Percentiles rank a stretch among this genome's conserved stretches.
Evolutionary conservation across 2,888 invertebrate genomes (phyloP).

Genomic region (Nematopogon swammerdamellus): DNA sequence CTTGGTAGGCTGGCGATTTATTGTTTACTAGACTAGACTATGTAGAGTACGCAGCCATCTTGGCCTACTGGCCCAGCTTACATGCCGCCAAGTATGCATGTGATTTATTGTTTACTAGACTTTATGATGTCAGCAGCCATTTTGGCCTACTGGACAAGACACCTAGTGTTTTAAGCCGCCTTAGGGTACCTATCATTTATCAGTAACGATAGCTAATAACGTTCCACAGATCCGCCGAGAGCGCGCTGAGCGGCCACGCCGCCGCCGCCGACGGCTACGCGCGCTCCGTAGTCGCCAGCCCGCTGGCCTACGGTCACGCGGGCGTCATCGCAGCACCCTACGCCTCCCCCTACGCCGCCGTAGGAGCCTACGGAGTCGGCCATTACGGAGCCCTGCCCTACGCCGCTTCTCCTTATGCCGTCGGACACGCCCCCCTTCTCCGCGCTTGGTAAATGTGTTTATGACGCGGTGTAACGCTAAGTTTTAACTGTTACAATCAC

Average conservation of each 20-base stretch:
- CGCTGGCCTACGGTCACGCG: conserved; percentile 14
- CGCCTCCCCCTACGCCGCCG: conserved; percentile 12
- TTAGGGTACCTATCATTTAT: too few species aligned
- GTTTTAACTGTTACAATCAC: not conserved
- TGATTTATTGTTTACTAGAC: too few species aligned
- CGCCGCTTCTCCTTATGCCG: conserved; percentile 8
- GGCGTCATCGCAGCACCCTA: conserved; percentile 7
- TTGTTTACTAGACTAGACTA: too few species aligned
- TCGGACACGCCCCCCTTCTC: conserved; percentile 7
- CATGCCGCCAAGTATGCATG: too few species aligned
- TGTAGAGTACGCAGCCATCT: too few species aligned
- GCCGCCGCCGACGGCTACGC: conserved; percentile 31
- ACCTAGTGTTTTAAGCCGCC: too few species aligned
- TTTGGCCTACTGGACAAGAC: too few species aligned
- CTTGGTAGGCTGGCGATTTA: too few species aligned
- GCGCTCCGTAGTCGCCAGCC: conserved; percentile 27
- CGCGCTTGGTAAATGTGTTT: conserved; percentile 40
- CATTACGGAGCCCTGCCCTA: conserved; percentile 4
- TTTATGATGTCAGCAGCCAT: too few species aligned
- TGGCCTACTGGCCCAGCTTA: too few species aligned
- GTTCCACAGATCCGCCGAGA: not conserved
- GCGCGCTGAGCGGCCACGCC: conserved; percentile 12
- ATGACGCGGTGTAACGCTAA: not conserved
- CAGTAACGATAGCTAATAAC: too few species aligned
- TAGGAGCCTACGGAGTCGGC: conserved; percentile 14